phyloP scores from a whole-genome alignment of 2,113 vertebrate genomes.

The Myiopsitta monachus region DNA sequence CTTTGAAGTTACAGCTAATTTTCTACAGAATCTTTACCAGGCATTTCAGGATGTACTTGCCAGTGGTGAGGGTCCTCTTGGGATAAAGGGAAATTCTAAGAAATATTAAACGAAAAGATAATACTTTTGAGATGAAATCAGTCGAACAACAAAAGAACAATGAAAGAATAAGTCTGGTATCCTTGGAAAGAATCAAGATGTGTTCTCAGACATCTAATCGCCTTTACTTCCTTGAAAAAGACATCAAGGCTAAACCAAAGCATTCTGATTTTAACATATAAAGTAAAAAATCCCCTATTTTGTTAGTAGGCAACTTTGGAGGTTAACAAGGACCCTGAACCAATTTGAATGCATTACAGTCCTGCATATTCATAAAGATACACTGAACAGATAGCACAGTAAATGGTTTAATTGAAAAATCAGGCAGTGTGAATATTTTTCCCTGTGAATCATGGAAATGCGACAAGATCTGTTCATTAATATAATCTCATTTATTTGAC shows the following conservation, averaged over 20 bases:
- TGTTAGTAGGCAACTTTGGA: slow-evolving; percentile 39
- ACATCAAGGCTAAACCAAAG: slow-evolving; percentile 17
- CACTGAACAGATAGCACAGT: slow-evolving; percentile 43
- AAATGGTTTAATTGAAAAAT: slow-evolving; percentile 69
- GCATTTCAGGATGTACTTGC: not conserved
- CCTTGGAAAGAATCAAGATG: slow-evolving; percentile 14
- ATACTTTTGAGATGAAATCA: slow-evolving; percentile 14
- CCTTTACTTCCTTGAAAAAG: not conserved
- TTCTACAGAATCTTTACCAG: not conserved
- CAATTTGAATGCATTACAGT: slow-evolving; percentile 14
- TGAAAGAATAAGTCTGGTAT: slow-evolving; percentile 8
- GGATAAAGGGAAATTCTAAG: not conserved
- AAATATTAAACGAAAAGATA: not conserved
- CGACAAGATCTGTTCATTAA: slow-evolving; percentile 65
- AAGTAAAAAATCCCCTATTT: not conserved
- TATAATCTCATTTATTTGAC: slow-evolving; percentile 61
- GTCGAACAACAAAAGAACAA: not conserved
- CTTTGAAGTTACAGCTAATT: slow-evolving; percentile 52
- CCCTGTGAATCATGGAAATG: slow-evolving; percentile 38
- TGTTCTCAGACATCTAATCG: slow-evolving; percentile 14
- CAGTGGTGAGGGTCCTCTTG: not conserved
- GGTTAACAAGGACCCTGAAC: slow-evolving; percentile 43
- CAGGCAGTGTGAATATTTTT: slow-evolving; percentile 52
- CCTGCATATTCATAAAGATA: slow-evolving; percentile 63
- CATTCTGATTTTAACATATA: slow-evolving; percentile 5